Percentiles rank a stretch among this genome's conserved stretches.
Conservation (phyloP, 2,888 invertebrate species). For the Psococerastis gibbosa region DNA sequence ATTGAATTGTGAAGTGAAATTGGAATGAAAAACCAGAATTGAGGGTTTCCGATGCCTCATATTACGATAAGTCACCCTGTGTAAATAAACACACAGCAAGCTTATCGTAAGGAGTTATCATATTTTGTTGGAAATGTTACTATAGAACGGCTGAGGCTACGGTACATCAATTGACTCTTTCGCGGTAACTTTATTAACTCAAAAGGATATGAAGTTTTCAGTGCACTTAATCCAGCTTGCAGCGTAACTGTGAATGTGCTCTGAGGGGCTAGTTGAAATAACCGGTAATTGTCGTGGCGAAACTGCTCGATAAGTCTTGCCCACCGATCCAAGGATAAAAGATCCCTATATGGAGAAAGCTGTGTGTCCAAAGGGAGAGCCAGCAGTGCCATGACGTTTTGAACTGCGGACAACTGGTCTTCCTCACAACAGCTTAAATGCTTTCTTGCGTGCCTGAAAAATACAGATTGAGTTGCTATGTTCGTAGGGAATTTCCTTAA, state of each 20-base stretch:
- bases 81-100: no score
- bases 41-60: no score
- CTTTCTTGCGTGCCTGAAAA: conserved; percentile 65
- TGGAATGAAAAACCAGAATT: no score
- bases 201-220: conserved; percentile 78
- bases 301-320: conserved; percentile 71
- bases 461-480: no score
- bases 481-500: no score
- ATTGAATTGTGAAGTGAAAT: no score
- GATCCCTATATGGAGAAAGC: conserved; percentile 26
- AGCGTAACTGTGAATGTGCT: conserved; percentile 82
- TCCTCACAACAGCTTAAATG: conserved; percentile 77
- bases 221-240: conserved; percentile 83
- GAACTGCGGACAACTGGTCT: conserved; percentile 68
- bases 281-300: conserved; percentile 78
- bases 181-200: no score
- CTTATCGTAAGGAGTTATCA: no score
- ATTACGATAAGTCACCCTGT: no score
- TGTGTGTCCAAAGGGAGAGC: conserved; percentile 72
- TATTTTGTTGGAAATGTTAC: no score
- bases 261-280: conserved; percentile 81
- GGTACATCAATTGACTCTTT: no score
- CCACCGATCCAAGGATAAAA: conserved; percentile 45
- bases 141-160: no score
- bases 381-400: conserved; percentile 86